Evolutionary conservation across 2,888 invertebrate species (phyloP), one percentile per base, ranked within the genome.

Genomic region (Agonum fuliginosum): DNA sequence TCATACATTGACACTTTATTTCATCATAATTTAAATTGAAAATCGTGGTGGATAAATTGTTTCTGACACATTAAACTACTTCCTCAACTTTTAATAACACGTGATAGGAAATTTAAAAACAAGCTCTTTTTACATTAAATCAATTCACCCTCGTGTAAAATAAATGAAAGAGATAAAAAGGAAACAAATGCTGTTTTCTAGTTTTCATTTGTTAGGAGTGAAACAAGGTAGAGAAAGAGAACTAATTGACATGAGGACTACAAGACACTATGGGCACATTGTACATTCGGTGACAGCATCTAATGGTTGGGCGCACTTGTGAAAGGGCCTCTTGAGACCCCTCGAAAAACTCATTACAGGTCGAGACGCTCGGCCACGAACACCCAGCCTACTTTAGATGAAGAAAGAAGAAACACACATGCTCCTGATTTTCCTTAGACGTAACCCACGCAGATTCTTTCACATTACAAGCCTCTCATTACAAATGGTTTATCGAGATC

Each of bases 341-440:
- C 74, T 74, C 46, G 43, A 65, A 74, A 74, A 74, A 74, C 74
- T 74, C 74, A 74, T 65, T 74, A 74, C 54, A 30, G 54, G 30
- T 8, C 58, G 6, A 62, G 27, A 6, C 30, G 58, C 8, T 54
- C 54, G 54, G 17, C 58, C 58, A 27, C 30, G 30, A 27, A 62
- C 30, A 30, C 17, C 58, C 30, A 12, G 24, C 30, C 58, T 34
- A 62, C 58, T 62, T 30, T 3, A 30, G 30, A 8, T 30, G 3
- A 30, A 3, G 30, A 3, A 62, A 27, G 10, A 30, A 10, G 30
- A 30, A 12, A 6, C 12, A 54, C 24, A 54, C 24, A 20, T 22
- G 19, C 6, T 10, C 20, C 10, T n/a, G 8, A 22, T 24, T 22
- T 22, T 4, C 4, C 24, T 10, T n/a, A 12, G 24, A 46, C 54